phyloP scores from a whole-genome alignment of 2,113 vertebrate species.

The Bungarus multicinctus region DNA sequence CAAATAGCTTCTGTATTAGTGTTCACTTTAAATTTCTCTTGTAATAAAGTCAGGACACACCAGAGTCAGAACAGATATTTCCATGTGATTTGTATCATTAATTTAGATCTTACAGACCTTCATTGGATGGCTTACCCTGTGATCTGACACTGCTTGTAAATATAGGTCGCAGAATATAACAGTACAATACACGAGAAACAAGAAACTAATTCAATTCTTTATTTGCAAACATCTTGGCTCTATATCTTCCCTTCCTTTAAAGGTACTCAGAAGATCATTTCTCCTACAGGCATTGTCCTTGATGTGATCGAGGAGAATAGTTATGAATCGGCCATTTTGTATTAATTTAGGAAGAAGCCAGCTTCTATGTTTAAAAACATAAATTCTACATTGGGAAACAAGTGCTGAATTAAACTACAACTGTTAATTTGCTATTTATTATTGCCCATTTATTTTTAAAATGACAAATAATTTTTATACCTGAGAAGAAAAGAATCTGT shows the following conservation, averaged over 20 bases:
- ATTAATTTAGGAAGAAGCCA: background rate
- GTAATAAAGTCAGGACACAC: background rate
- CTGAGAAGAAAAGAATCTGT: background rate
- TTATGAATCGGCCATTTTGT: background rate
- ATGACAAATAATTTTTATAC: background rate
- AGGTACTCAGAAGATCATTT: background rate
- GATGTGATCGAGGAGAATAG: background rate
- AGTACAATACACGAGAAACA: background rate
- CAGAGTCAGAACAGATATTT: background rate
- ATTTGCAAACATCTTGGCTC: background rate
- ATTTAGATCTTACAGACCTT: background rate
- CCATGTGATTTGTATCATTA: background rate
- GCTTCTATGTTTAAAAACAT: background rate
- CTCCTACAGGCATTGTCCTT: background rate
- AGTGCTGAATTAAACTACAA: background rate
- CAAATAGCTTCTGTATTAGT: slow-evolving; percentile 21
- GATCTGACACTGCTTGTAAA: background rate
- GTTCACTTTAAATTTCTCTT: background rate
- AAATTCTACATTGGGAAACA: background rate
- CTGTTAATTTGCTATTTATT: background rate
- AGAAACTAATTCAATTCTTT: background rate
- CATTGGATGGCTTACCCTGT: background rate
- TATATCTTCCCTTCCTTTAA: background rate
- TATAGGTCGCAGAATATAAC: background rate
- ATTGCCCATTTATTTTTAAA: background rate